Base-by-base conservation (phyloP, 2,888 invertebrate genomes). In the Strigamia maritima region DNA sequence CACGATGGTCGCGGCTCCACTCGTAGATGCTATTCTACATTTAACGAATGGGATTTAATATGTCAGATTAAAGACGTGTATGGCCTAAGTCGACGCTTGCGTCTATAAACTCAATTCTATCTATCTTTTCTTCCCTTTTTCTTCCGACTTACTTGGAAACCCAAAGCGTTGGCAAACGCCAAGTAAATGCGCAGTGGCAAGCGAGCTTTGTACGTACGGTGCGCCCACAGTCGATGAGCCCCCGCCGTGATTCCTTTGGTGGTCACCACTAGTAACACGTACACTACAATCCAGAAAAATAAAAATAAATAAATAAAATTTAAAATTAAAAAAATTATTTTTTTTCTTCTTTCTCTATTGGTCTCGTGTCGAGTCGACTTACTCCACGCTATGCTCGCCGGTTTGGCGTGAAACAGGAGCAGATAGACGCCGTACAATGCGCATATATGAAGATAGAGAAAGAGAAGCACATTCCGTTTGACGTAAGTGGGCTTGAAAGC, bases 221-320 rank as follows among this genome's bases (percentile, higher is more conserved):
- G 98, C 0, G 96, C 91, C 96, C 97, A 98, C 16, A 97, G 89
- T 82, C 98, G 89, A 85, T 98, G 98, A 0, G 95, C 95, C 6
- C 98, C 98, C 0, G 93, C 97, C 1, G 98, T 98, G 77, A 77
- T 44, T 14, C 77, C 77, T 26, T 24, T 40, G n/a, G n/a, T n/a
- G n/a, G n/a, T n/a, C n/a, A n/a, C n/a, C n/a, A n/a, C n/a, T n/a
- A n/a, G n/a, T n/a, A n/a, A n/a, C n/a, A n/a, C n/a, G n/a, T n/a
- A n/a, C n/a, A n/a, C n/a, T n/a, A n/a, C n/a, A n/a, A n/a, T n/a
- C n/a, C n/a, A n/a, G n/a, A n/a, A n/a, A n/a, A n/a, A n/a, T n/a
- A n/a, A n/a, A n/a, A n/a, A n/a, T n/a, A n/a, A n/a, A n/a, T n/a
- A n/a, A n/a, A n/a, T n/a, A n/a, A n/a, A n/a, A n/a, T n/a, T n/a